These are phyloP conservation scores for Galeopterus variegatus DNA, from an alignment of 2,113 vertebrate genomes.

Conservation along the genomic window DNA sequence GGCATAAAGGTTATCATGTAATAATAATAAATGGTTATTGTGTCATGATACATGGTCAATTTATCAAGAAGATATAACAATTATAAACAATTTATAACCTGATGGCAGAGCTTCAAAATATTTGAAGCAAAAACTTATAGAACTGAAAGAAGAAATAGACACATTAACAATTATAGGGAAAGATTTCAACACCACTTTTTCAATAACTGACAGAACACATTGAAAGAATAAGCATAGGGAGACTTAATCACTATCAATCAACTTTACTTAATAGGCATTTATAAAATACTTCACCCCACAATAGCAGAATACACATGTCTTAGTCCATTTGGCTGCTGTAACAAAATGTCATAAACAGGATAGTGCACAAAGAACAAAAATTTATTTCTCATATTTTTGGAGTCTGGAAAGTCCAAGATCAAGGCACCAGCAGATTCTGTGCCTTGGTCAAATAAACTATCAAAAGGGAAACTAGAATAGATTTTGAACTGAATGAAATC, in stretches of 20 bases:
- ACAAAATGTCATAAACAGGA: neutral
- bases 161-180: neutral
- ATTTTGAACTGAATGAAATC: neutral
- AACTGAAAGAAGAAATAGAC: neutral
- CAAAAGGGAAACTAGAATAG: neutral
- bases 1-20: no score
- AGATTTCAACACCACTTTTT: neutral
- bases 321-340: neutral
- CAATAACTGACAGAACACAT: neutral
- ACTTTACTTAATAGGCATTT: neutral
- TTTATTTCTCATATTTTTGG: neutral
- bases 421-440: neutral
- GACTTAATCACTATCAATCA: neutral
- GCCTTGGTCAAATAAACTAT: neutral
- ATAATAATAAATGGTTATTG: neutral
- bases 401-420: neutral
- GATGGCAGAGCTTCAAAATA: neutral
- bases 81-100: neutral
- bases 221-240: neutral
- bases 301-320: neutral
- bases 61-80: neutral
- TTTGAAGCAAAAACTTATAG: neutral
- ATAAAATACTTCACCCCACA: neutral
- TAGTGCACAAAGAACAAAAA: neutral
- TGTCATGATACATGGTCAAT: neutral